Evolutionary conservation across 2,113 vertebrate species (phyloP).

Genomic region (Pavo muticus): DNA sequence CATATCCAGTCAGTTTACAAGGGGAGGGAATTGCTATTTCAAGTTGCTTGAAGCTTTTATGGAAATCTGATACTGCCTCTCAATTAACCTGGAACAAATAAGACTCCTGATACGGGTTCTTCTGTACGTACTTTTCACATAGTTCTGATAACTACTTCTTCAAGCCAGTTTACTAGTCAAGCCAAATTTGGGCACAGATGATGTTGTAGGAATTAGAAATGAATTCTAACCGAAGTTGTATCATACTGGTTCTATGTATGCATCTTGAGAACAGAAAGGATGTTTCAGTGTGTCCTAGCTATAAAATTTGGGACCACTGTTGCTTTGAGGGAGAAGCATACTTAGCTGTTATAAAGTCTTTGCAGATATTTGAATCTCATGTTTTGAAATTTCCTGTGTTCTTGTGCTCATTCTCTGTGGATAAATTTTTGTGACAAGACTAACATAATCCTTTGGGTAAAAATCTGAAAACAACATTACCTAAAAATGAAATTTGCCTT

Average conservation of each 20-base stretch:
- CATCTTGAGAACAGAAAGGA: background rate
- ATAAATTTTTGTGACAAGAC: background rate
- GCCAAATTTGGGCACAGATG: background rate
- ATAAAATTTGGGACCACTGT: background rate
- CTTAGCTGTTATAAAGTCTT: background rate
- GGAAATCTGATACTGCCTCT: conserved; percentile 22
- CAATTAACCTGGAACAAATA: background rate
- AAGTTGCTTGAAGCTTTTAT: conserved; percentile 27
- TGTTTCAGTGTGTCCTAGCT: background rate
- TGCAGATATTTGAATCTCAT: background rate
- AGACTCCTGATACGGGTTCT: background rate
- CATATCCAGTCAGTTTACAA: conserved; percentile 1
- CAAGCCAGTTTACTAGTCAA: background rate
- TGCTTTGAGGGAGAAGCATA: background rate
- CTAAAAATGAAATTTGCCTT: background rate
- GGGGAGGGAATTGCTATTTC: background rate
- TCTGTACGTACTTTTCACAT: background rate
- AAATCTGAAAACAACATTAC: background rate
- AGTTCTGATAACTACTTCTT: background rate
- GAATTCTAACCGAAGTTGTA: background rate
- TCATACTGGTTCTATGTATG: background rate
- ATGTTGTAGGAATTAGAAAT: background rate
- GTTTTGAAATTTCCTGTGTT: background rate
- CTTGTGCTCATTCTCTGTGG: background rate
- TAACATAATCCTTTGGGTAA: background rate